Conservation (phyloP, 1,140 invertebrate genomes). For the Hesperophylax magnus region DNA sequence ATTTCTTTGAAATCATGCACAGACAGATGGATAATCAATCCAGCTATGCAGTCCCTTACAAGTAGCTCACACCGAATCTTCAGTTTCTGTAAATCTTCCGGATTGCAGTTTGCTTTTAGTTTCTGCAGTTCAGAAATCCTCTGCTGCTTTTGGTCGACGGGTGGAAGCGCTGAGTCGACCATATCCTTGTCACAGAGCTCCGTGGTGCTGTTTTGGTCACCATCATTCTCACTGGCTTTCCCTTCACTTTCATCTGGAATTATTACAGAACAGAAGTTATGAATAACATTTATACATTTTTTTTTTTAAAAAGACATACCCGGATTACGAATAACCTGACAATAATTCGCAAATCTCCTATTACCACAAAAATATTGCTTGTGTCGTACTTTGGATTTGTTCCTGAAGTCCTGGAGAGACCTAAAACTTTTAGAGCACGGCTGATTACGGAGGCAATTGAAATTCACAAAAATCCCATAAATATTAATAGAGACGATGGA, state of each 20-base stretch:
- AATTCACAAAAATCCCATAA: too few species aligned
- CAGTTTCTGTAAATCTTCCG: constrained; percentile 83
- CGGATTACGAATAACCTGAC: too few species aligned
- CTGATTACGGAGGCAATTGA: too few species aligned
- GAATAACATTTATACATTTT: too few species aligned
- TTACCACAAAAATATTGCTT: too few species aligned
- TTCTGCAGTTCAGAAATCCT: constrained; percentile 79
- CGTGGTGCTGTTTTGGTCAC: constrained; percentile 68
- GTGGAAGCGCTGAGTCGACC: constrained; percentile 79
- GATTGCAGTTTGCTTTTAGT: constrained; percentile 85
- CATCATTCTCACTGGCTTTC: constrained; percentile 62
- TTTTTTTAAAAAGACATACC: too few species aligned
- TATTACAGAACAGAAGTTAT: background rate
- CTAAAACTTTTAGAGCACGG: too few species aligned
- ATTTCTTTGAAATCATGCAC: constrained; percentile 87
- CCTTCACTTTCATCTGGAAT: constrained; percentile 63
- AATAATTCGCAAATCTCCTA: too few species aligned
- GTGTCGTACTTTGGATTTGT: too few species aligned
- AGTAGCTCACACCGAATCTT: constrained; percentile 79
- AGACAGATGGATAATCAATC: constrained; percentile 83
- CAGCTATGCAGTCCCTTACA: constrained; percentile 80
- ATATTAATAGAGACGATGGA: too few species aligned
- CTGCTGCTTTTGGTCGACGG: constrained; percentile 74
- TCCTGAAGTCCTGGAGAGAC: too few species aligned
- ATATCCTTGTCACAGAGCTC: constrained; percentile 75